A percentile compares a stretch with the other conserved stretches of the same genome.
Evolutionary conservation across 2,113 vertebrate species (phyloP).

Genomic region (Pongo abelii): DNA sequence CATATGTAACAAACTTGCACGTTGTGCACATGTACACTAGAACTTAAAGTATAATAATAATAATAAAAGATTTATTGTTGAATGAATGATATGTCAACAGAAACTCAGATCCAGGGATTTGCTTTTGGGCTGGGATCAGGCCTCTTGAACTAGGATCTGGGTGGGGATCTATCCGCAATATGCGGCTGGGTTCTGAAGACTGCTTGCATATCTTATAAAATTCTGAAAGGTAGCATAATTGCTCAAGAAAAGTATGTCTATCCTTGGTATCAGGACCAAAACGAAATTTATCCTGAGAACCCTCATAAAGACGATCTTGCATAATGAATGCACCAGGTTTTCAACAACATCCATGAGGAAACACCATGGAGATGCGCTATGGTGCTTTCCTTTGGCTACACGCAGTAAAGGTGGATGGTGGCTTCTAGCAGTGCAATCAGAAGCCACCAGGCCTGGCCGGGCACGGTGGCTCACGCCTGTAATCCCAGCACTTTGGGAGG

Average conservation of each 20-base stretch:
- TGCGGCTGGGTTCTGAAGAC: neutral
- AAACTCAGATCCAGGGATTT: neutral
- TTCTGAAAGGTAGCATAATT: neutral
- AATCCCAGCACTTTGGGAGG: too few species aligned
- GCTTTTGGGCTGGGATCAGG: neutral
- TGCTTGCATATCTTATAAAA: neutral
- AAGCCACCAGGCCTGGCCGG: neutral
- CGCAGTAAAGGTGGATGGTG: neutral
- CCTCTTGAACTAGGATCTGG: neutral
- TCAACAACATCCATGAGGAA: neutral
- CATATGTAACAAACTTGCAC: too few species aligned
- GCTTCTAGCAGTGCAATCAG: neutral
- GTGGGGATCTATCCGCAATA: neutral
- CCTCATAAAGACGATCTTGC: neutral
- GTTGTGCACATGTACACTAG: too few species aligned
- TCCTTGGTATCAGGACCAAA: neutral
- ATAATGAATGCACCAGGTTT: neutral
- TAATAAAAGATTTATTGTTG: neutral
- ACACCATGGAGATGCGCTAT: neutral
- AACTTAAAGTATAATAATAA: too few species aligned
- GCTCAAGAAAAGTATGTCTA: neutral
- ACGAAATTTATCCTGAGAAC: neutral
- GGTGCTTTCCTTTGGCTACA: neutral
- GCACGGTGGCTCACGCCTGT: too few species aligned
- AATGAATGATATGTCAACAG: neutral